Conservation (phyloP, 2,888 invertebrate species). For the Macrosoma leucophasiata region DNA sequence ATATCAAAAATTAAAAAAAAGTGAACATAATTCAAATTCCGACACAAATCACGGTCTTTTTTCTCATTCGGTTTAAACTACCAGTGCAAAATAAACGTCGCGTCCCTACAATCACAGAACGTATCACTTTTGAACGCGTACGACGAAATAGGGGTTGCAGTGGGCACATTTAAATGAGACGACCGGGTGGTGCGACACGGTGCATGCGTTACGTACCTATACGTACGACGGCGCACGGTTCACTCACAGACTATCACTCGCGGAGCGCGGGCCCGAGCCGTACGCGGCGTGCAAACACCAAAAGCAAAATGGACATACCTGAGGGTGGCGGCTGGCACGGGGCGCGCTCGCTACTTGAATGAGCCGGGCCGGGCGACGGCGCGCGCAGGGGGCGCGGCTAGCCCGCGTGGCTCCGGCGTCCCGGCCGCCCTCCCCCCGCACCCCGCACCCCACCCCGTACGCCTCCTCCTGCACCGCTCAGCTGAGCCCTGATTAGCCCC, state of each 20-base stretch:
- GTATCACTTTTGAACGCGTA: constrained; percentile 18
- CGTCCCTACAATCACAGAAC: constrained; percentile 23
- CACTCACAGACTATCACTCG: constrained; percentile 47
- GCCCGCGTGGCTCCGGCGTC: constrained; percentile 72
- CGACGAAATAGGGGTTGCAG: constrained; percentile 25
- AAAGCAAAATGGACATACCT: constrained; percentile 74
- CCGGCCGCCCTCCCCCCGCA: constrained; percentile 50
- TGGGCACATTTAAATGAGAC: constrained; percentile 33
- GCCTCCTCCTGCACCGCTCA: constrained; percentile 54
- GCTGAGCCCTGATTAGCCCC: constrained; percentile 73
- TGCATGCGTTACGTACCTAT: constrained; percentile 62
- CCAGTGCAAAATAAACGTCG: no score
- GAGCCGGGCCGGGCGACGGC: constrained; percentile 72
- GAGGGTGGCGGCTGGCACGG: constrained; percentile 71
- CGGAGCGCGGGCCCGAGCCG: constrained; percentile 60
- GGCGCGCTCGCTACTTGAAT: constrained; percentile 73
- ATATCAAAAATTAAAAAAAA: no score
- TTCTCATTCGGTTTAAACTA: no score
- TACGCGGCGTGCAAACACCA: constrained; percentile 63
- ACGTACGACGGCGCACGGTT: constrained; percentile 33
- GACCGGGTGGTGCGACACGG: constrained; percentile 36
- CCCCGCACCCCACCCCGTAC: constrained; percentile 29
- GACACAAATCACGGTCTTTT: no score
- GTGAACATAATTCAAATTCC: no score
- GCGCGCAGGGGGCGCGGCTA: constrained; percentile 79